These are phyloP conservation scores for Tolmerus cingulatus DNA, from an alignment of 2,888 invertebrate species.

Conservation along the genomic window DNA sequence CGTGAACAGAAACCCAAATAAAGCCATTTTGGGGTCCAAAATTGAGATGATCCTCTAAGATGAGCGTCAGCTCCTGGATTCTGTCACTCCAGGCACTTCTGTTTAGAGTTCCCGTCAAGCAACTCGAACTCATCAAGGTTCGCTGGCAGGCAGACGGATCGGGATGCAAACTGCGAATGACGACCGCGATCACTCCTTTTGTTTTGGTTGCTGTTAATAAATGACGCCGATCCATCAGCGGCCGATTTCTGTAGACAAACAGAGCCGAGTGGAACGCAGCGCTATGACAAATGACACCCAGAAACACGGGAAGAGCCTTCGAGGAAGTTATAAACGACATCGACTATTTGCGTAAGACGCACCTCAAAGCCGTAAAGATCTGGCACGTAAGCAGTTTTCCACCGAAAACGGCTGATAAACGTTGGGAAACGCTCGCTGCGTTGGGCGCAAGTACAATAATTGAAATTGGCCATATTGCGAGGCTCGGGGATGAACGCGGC, in stretches of 20 bases:
- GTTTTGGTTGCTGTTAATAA: conserved; percentile 41
- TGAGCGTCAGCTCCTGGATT: neutral
- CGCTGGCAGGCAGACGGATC: conserved; percentile 37
- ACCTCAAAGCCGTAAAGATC: conserved; percentile 3
- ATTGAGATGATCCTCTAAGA: neutral
- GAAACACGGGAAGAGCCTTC: conserved; percentile 21
- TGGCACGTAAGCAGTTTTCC: neutral
- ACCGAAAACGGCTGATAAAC: neutral
- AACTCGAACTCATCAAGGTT: neutral
- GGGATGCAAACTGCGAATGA: conserved; percentile 47
- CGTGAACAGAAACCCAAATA: neutral
- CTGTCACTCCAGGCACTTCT: neutral
- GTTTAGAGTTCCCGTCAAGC: neutral
- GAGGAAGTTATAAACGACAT: neutral
- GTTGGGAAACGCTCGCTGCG: neutral
- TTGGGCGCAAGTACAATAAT: neutral
- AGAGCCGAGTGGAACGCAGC: neutral
- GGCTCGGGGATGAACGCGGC: neutral
- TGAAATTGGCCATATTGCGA: neutral
- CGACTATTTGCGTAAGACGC: conserved; percentile 15
- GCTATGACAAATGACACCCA: conserved; percentile 44
- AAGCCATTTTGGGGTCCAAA: neutral
- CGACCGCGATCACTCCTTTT: conserved; percentile 13
- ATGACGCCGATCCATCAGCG: conserved; percentile 47
- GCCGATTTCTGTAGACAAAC: conserved; percentile 42